Evolutionary conservation across 2,888 invertebrate species (phyloP), one percentile per base, ranked within the genome.

Genomic region (Drosophila vallismaia): DNA sequence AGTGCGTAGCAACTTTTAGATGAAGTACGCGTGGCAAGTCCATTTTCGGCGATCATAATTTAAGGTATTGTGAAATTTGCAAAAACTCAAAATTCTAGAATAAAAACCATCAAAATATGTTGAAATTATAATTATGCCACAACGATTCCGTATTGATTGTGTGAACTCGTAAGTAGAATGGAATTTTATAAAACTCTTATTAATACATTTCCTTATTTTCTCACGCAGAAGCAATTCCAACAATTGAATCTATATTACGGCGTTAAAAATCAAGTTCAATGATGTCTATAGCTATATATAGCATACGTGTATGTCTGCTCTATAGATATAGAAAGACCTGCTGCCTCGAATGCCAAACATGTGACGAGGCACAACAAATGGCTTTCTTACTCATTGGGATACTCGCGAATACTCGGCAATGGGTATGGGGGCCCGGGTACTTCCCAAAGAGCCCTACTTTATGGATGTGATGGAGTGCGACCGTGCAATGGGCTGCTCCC

Each of bases 271-370:
- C 36, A 45, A 31, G 64, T 68, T 66, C 68, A 67, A 33, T 74
- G 50, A 62, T 57, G 59, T 52, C 72, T 38, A 5, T 49, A 33
- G 4, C 51, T 69, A 55, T 40, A 52, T 49, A 52, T 56, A 50
- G 73, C 49, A 33, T 44, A 78, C 75, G 71, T 67, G 14, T 6
- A 5, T n/a, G 55, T 50, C 9, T 10, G 55, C 28, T 19, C 10
- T 45, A 40, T 42, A 46, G 26, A 26, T 33, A 33, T 46, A 77
- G 59, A 46, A 54, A 70, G 49, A 72, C 69, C 58, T 45, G 76
- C 58, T 52, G 62, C 71, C 66, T 58, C 14, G 49, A 72, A 86
- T 88, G 29, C 88, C 86, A 51, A 67, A 69, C 58, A 54, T 67
- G 54, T 86, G 86, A 86, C 79, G 62, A 56, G 57, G 70, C 75